Conservation (phyloP, 2,888 invertebrate species). For the Oasisia sp. region DNA sequence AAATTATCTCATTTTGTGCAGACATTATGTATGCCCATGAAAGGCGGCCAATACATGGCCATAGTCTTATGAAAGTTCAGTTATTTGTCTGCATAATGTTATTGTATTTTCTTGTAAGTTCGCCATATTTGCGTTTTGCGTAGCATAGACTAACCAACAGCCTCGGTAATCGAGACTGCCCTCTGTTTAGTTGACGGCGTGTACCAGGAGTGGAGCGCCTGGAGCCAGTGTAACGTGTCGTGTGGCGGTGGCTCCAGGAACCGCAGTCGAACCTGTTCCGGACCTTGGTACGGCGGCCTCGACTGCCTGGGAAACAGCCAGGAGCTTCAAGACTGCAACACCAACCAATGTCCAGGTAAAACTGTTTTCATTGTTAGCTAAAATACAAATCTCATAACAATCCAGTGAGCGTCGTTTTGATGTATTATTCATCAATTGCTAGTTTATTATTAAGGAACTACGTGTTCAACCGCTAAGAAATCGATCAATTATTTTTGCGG, state of each 20-base stretch:
- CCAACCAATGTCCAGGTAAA: slow-evolving; percentile 57
- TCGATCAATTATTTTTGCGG: not conserved
- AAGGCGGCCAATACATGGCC: not conserved
- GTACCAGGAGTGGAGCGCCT: slow-evolving; percentile 52
- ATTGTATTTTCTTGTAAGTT: too few relatives aligned
- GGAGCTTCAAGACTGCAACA: slow-evolving; percentile 52
- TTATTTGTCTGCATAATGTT: too few relatives aligned
- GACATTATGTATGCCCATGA: not conserved
- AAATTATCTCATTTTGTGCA: too few relatives aligned
- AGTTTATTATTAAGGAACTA: not conserved
- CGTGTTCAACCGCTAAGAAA: not conserved
- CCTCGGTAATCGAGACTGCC: not conserved
- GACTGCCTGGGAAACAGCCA: slow-evolving; percentile 48
- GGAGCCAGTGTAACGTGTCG: slow-evolving; percentile 48
- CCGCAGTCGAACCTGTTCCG: slow-evolving; percentile 42
- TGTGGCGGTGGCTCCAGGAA: slow-evolving; percentile 43
- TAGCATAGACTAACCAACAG: not conserved
- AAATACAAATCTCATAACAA: not conserved
- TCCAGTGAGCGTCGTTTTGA: too few relatives aligned
- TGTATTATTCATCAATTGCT: not conserved
- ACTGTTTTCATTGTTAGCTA: not conserved
- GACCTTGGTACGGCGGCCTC: slow-evolving; percentile 52
- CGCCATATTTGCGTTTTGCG: too few relatives aligned
- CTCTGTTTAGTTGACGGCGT: slow-evolving; percentile 54
- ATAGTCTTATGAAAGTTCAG: not conserved